Base-by-base conservation (phyloP, 2,888 invertebrate species). In the Brachylomia viminalis region DNA sequence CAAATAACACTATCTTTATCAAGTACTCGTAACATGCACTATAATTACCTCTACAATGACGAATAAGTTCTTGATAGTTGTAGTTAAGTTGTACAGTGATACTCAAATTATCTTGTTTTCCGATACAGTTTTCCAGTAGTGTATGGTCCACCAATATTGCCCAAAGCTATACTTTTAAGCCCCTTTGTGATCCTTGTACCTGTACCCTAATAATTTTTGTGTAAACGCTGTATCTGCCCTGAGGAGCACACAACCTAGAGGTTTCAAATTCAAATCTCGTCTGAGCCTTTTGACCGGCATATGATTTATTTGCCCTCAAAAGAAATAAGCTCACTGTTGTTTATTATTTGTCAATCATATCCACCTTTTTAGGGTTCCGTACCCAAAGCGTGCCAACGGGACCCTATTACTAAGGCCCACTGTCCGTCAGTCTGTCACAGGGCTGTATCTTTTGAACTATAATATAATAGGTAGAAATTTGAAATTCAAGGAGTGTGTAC, bases 211-310 rank as follows among this genome's bases (percentile, higher is more conserved):
- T 1, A 27, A 33, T n/a, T 47, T 56, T 33, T 56, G 23, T 42
- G 45, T 59, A 52, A 30, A 52, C 1, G 8, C 3, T 33, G 17
- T 0, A 42, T 5, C 52, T 20, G 30, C n/a, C 58, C 65, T 42
- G 17, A 8, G n/a, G 52, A 15, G n/a, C 52, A 30, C 3, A 33
- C 10, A 33, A 30, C 10, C 42, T 23, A 10, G 20, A 52, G 20
- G 58, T 33, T 15, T 6, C 8, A 10, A 38, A 45, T 65, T 71
- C 38, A 71, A 78, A 79, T 59, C 62, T 56, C 62, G 23, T 38
- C 23, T 54, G 49, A 77, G 45, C 58, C 8, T 69, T 56, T 59
- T 77, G 27, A 45, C 15, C 6, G 17, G 20, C 52, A 73, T 61
- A 49, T 23, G 2, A 56, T n/a, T 38, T 33, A 1, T 49, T 38